Base-by-base conservation (phyloP, 1,140 invertebrate species). In the Coenobita brevimanus region DNA sequence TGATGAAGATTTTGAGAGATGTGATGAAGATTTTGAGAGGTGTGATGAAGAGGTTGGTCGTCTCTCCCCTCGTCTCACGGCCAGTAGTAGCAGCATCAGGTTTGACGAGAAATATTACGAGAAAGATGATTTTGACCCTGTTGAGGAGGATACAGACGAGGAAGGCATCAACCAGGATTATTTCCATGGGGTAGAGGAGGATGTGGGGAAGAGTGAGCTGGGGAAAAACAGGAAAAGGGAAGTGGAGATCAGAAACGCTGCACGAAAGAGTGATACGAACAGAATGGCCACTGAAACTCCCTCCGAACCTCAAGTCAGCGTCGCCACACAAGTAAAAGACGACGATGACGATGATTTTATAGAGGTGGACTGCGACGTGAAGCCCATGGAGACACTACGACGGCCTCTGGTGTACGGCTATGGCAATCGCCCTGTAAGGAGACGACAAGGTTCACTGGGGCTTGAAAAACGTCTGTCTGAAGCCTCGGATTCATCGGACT, bases 331-430 rank as follows among this genome's bases (percentile, higher is more conserved):
- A 27, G 36, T 3, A 27, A n/a, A 38, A 15, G 17, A 33, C 2
- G 57, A 67, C 15, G 85, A 87, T 21, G 84, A 80, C 0, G 64
- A 87, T 6, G 85, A 87, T 57, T 87, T 81, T 62, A 87, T 87
- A 30, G 85, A 87, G 17, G 41, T 80, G 4, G 85, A 87, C 76
- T 87, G 85, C 38, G 67, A 87, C 36, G 85, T 87, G 62, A 27
- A 87, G 76, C 85, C 85, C 30, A 87, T 87, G 85, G 85, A 87
- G 64, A 73, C 84, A 8, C 46, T 87, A 8, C 80, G 76, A 64
- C 76, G 85, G 46, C 85, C 85, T 8, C 76, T 87, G 46, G 85
- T 87, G 17, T 87, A 87, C 50, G 85, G 85, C 46, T 87, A 87
- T 50, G 85, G 85, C 30, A 71, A 62, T 10, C 15, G 76, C 41